Evolutionary conservation across 2,113 vertebrate species (phyloP).

Genomic region (Leuciscus idus): DNA sequence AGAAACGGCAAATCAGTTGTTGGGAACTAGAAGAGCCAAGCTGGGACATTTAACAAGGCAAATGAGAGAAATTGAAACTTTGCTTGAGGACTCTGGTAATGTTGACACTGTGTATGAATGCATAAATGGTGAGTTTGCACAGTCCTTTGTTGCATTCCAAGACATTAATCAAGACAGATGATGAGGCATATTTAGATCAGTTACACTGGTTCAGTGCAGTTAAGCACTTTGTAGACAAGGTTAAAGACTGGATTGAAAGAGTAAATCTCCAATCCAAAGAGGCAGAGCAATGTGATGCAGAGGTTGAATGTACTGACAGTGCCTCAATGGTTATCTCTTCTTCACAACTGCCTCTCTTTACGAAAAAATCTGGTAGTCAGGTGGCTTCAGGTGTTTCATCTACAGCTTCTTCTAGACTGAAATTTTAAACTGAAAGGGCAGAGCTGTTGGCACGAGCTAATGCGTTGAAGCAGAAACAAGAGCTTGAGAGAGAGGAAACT

Average conservation of each 20-base stretch:
- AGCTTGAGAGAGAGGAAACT: too few species aligned
- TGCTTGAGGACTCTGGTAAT: not conserved
- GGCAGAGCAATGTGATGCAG: not conserved
- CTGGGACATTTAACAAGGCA: not conserved
- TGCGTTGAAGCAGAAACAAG: too few species aligned
- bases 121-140: not conserved
- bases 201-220: not conserved
- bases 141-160: not conserved
- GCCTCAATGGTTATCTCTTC: not conserved
- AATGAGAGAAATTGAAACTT: not conserved
- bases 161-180: not conserved
- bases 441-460: too few species aligned
- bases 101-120: not conserved
- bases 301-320: slow-evolving; percentile 2
- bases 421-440: not conserved
- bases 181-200: not conserved
- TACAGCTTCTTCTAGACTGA: not conserved
- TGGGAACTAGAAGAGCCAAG: not conserved
- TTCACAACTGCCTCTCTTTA: not conserved
- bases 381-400: not conserved
- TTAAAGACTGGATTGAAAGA: not conserved
- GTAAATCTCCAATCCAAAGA: not conserved
- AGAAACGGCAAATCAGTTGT: not conserved
- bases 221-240: too few species aligned
- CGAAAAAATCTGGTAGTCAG: not conserved